Base-by-base conservation (phyloP, 2,113 vertebrate species). In the Ellobius talpinus region DNA sequence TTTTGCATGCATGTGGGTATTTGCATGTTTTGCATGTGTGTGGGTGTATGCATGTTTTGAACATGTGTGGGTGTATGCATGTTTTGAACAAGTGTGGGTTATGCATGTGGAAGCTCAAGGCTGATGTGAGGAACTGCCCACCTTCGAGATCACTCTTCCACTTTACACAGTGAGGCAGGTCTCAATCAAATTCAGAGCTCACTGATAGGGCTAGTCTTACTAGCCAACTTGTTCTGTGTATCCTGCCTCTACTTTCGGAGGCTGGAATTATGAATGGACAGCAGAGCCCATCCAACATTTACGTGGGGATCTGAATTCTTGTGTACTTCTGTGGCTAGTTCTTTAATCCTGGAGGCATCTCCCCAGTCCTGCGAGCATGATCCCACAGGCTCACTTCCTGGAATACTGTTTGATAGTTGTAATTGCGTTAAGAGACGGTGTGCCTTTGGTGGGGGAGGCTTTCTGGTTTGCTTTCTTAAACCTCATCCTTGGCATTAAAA, bases 381-480 rank as follows among this genome's bases (percentile, higher is more conserved):
- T 81, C 81, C 50, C 29, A 23, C 3, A 36, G 42, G 73, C 52
- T 31, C 68, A 52, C 8, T 19, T 61, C 65, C n/a, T 84, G 93
- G 50, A 58, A 72, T 84, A 55, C 42, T 73, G 21, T 63, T 63
- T 47, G 12, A 47, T 88, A 76, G 76, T 73, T 14, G 8, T 31
- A 55, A 73, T 16, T 77, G 58, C 63, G 21, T 66, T 31, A 36
- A 89, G 84, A 79, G 17, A 31, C 26, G 45, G 36, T 3, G 31
- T 47, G 87, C 36, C 76, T 89, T 86, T 68, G 39, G 26, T 31
- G n/a, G 81, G 17, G 39, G 39, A 89, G 31, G 14, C 50, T 94
- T 96, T 77, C 73, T 87, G 73, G 85, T 72, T 68, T 84, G 82
- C 87, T 76, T 72, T 90, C 31, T 84, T 36, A 23, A 74, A 8